These are phyloP conservation scores for Planococcus citri DNA, from an alignment of 1,140 invertebrate genomes.

Conservation along the genomic window DNA sequence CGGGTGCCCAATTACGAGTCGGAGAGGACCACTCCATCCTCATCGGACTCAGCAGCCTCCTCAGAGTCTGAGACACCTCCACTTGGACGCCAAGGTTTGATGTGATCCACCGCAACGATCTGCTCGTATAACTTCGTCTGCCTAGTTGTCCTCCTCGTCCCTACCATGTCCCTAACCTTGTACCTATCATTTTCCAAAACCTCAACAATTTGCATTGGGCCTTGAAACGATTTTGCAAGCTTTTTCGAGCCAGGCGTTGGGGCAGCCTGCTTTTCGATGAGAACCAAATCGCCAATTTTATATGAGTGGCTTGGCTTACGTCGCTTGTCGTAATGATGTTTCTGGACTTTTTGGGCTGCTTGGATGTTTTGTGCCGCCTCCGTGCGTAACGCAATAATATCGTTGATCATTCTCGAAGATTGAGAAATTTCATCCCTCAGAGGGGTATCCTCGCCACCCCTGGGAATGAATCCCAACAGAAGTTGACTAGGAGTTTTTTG, in stretches of 20 bases:
- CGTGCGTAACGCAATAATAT: neutral
- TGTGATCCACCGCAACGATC: too few species aligned
- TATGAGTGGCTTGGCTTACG: neutral
- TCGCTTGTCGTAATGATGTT: neutral
- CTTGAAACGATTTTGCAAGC: neutral
- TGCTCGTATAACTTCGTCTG: too few species aligned
- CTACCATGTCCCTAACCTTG: too few species aligned
- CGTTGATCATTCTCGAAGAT: neutral
- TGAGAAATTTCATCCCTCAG: neutral
- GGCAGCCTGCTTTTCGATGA: neutral
- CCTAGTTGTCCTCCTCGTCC: too few species aligned
- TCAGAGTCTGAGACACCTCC: too few species aligned
- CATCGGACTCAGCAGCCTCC: too few species aligned
- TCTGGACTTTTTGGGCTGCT: neutral
- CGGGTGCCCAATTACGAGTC: too few species aligned
- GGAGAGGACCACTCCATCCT: too few species aligned
- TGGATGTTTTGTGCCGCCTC: neutral
- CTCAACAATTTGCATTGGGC: too few species aligned
- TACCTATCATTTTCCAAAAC: too few species aligned
- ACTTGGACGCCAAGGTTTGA: too few species aligned
- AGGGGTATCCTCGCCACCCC: neutral
- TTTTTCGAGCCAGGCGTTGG: neutral
- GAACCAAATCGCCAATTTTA: constrained; percentile 4
- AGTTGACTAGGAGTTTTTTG: constrained; percentile 23
- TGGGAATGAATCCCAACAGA: constrained; percentile 23